A percentile compares a stretch with the other conserved stretches of the same genome.
Conservation (phyloP, 35 echinoderm and acorn worm species). For the Apostichopus japonicus region DNA sequence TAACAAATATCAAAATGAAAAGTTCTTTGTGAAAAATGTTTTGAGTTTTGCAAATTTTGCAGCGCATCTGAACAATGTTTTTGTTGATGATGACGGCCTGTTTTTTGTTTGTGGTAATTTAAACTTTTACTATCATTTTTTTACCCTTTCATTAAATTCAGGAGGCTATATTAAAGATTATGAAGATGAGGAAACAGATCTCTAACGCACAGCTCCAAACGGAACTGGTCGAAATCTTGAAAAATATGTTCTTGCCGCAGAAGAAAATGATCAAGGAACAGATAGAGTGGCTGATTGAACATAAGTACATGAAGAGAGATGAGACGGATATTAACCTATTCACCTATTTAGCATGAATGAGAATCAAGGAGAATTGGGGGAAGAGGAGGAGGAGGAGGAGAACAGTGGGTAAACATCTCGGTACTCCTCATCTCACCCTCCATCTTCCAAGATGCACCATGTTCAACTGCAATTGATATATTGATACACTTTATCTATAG, state of each 20-base stretch:
- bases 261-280: constrained; percentile 99
- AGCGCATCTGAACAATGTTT: too few species aligned
- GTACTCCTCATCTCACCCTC: too few species aligned
- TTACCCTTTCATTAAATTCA: constrained; percentile 35
- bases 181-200: constrained; percentile 99
- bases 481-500: too few species aligned
- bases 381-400: too few species aligned
- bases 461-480: too few species aligned
- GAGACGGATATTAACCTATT: constrained; percentile 94
- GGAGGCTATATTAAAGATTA: constrained; percentile 99
- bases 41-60: too few species aligned
- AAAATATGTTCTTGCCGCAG: constrained; percentile 99
- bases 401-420: too few species aligned
- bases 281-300: constrained; percentile 98
- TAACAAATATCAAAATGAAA: too few species aligned
- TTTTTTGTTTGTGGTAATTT: background rate
- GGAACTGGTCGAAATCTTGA: constrained; percentile 96
- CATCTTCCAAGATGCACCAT: too few species aligned
- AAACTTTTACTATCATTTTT: background rate
- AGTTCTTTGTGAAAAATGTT: too few species aligned
- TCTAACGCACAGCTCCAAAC: constrained; percentile 96
- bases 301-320: constrained; percentile 99
- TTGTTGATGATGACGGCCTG: background rate
- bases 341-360: constrained; percentile 80
- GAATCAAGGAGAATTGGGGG: too few species aligned